phyloP scores from a whole-genome alignment of 2,113 vertebrate genomes.

The Anhinga anhinga region DNA sequence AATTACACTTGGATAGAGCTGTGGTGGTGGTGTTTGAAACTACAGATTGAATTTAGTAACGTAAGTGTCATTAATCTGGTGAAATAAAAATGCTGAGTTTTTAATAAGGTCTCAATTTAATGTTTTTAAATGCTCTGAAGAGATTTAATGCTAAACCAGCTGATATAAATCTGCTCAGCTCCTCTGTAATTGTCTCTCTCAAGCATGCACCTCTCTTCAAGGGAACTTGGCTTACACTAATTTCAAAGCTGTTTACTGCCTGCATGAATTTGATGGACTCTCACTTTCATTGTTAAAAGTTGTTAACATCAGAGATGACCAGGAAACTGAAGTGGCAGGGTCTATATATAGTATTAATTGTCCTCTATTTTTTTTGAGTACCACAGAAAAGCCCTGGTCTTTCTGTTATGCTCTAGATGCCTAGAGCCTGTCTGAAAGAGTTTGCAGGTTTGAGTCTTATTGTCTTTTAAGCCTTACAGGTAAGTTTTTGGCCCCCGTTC shows the following conservation, averaged over 20 bases:
- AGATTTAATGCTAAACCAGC: conserved; percentile 16
- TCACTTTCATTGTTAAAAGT: conserved; percentile 8
- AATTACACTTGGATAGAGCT: conserved; percentile 15
- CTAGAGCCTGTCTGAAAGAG: neutral
- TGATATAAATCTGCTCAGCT: conserved; percentile 21
- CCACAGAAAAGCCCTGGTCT: neutral
- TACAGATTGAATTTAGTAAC: conserved; percentile 35
- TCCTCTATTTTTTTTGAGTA: neutral
- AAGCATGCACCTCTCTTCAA: neutral
- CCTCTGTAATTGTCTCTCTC: conserved; percentile 33
- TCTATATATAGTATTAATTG: neutral
- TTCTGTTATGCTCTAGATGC: neutral
- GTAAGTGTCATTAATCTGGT: conserved; percentile 36
- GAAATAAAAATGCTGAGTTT: conserved; percentile 41
- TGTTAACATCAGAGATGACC: neutral
- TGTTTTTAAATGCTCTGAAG: conserved; percentile 42
- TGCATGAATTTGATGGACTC: neutral
- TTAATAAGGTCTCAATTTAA: conserved; percentile 36
- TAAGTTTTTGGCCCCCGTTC: neutral
- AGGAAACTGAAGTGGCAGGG: neutral
- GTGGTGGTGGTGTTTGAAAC: conserved; percentile 18
- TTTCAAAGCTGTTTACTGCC: conserved; percentile 37
- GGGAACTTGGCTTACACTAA: neutral
- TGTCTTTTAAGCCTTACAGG: neutral
- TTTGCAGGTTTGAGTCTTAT: neutral